These are phyloP conservation scores for Garrulus glandarius DNA, from an alignment of 2,797 vertebrate species.

Conservation along the genomic window DNA sequence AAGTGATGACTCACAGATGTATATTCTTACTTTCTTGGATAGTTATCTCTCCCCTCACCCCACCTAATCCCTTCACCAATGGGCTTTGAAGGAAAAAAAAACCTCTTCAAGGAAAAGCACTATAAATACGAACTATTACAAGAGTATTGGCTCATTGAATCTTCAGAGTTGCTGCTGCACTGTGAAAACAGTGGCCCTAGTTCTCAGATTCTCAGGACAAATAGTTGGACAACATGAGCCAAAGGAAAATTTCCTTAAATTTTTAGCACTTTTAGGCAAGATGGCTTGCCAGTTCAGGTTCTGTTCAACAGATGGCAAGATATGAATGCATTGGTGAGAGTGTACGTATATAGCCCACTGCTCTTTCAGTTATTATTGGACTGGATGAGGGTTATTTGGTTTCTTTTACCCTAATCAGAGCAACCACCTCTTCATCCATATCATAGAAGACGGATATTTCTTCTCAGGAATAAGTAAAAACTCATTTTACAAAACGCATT, in stretches of 20 bases:
- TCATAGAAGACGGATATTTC: not conserved
- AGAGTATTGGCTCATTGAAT: not conserved
- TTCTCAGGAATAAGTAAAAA: not conserved
- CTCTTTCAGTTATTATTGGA: not conserved
- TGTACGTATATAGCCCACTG: not conserved
- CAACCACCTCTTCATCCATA: not conserved
- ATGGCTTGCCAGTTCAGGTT: not conserved
- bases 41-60: conserved; percentile 34
- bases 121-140: conserved; percentile 24
- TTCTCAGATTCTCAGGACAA: conserved; percentile 25
- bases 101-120: not conserved
- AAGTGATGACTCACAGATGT: conserved; percentile 54
- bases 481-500: not conserved
- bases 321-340: not conserved
- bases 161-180: not conserved
- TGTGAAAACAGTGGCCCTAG: not conserved
- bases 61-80: conserved; percentile 11
- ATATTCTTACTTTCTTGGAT: conserved; percentile 55
- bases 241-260: not conserved
- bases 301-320: conserved; percentile 5
- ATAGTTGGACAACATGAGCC: not conserved
- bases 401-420: not conserved
- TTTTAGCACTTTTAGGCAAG: not conserved
- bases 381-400: not conserved
- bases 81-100: not conserved